Evolutionary conservation across 2,113 vertebrate genomes (phyloP).

Genomic region (Abramis brama): DNA sequence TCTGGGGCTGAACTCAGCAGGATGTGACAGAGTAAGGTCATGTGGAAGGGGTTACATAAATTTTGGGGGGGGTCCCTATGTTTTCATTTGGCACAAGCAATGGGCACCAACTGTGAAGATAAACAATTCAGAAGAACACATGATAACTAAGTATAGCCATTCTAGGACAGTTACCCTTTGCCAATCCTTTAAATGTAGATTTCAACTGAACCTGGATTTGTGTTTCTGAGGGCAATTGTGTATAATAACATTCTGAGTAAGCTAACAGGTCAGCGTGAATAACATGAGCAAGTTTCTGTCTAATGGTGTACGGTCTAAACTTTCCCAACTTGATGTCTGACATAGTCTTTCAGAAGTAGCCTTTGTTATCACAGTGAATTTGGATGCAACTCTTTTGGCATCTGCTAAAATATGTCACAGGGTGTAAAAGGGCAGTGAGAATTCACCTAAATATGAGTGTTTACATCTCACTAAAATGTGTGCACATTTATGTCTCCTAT

Average conservation of each 20-base stretch:
- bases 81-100: slow-evolving; percentile 29
- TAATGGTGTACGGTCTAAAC: too few species aligned
- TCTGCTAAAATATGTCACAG: background rate
- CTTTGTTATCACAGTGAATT: background rate
- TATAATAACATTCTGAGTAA: background rate
- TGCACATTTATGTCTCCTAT: background rate
- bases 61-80: slow-evolving; percentile 23
- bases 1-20: slow-evolving; percentile 54
- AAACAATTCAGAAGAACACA: slow-evolving; percentile 32
- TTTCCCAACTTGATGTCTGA: background rate
- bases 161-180: background rate
- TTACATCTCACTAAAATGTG: background rate
- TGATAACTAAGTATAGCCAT: slow-evolving; percentile 12
- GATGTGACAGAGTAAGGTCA: slow-evolving; percentile 47
- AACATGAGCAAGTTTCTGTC: background rate
- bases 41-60: slow-evolving; percentile 35
- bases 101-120: slow-evolving; percentile 9
- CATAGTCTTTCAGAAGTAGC: background rate
- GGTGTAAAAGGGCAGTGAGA: background rate
- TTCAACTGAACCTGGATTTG: background rate
- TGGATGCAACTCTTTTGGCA: background rate
- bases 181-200: too few species aligned
- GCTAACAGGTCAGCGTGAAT: background rate
- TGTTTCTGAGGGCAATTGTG: background rate
- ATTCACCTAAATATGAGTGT: background rate